These are phyloP conservation scores for Tapirus indicus DNA, from an alignment of 2,797 vertebrate genomes.

Conservation along the genomic window DNA sequence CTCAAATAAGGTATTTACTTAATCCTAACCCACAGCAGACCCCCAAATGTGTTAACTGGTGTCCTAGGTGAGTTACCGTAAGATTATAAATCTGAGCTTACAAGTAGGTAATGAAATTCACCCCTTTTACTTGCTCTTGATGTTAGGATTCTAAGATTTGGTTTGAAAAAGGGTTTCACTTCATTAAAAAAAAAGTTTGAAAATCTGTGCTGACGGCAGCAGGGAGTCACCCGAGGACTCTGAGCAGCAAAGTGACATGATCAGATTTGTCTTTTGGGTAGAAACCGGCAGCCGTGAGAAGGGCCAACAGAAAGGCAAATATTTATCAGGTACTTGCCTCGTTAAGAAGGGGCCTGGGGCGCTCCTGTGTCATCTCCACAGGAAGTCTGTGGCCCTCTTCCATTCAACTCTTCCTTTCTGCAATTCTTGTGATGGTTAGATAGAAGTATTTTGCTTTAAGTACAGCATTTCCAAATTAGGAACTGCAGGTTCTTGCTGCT, in stretches of 20 bases:
- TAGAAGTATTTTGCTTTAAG: neutral
- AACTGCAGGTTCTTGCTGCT: rapidly evolving
- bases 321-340: neutral
- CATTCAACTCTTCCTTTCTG: neutral
- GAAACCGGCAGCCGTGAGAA: neutral
- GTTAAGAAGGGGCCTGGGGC: neutral
- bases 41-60: rapidly evolving
- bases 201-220: neutral
- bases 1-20: neutral
- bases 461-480: neutral
- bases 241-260: neutral
- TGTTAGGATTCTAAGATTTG: neutral
- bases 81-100: neutral
- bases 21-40: too few species aligned
- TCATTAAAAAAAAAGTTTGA: neutral
- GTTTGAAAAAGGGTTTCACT: neutral
- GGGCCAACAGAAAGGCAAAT: neutral
- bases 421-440: rapidly evolving
- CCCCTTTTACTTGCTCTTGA: neutral
- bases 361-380: rapidly evolving
- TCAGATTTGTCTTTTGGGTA: neutral
- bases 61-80: too few species aligned
- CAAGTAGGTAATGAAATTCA: neutral
- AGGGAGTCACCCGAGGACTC: neutral
- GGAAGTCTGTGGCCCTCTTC: neutral